A percentile compares a stretch with the other conserved stretches of the same genome.
Conservation (phyloP, 1,140 invertebrate genomes). For the Orchestia grillus region DNA sequence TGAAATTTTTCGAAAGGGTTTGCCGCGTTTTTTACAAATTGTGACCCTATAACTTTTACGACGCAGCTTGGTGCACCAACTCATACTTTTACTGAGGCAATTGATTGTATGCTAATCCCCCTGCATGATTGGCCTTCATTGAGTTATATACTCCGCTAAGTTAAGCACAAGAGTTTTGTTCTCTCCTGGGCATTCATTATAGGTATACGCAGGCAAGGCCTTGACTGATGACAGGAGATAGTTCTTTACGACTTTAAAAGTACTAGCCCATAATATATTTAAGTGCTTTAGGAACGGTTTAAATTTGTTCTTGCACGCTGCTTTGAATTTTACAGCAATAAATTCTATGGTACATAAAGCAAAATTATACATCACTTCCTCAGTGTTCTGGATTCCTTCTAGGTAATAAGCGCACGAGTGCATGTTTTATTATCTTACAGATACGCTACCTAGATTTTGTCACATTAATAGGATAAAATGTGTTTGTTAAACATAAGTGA, state of each 20-base stretch:
- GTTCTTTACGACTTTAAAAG: constrained; percentile 32
- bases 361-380: not conserved
- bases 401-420: not conserved
- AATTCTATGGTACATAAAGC: not conserved
- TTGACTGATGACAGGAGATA: constrained; percentile 55
- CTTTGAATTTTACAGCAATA: not conserved
- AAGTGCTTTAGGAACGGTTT: not conserved
- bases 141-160: constrained; percentile 11
- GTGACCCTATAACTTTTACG: not conserved
- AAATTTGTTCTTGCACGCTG: not conserved
- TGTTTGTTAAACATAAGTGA: too few species aligned
- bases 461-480: too few species aligned
- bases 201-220: not conserved
- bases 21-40: not conserved
- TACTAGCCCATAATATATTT: not conserved
- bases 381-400: not conserved
- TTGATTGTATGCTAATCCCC: constrained; percentile 29
- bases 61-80: not conserved
- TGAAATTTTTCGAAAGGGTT: not conserved
- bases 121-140: constrained; percentile 27
- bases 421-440: not conserved
- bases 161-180: constrained; percentile 2
- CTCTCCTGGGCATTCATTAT: constrained; percentile 46
- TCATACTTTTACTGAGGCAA: constrained; percentile 1
- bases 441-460: not conserved